Evolutionary conservation across 2,888 invertebrate species (phyloP), one percentile per base, ranked within the genome.

Genomic region (Bugula neritina): DNA sequence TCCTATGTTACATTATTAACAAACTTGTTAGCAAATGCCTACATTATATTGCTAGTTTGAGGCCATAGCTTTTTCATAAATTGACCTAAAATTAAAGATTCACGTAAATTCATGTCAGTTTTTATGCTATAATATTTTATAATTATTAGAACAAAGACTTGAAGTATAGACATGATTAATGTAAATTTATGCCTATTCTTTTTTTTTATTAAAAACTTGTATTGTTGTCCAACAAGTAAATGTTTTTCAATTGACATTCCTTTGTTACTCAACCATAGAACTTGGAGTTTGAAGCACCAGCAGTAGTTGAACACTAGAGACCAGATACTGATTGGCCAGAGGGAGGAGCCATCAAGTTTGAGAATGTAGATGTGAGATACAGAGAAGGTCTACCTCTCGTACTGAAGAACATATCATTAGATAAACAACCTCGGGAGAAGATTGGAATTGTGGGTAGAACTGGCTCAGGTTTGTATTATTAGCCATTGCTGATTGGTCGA

Each of bases 201-300:
- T n/a, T n/a, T n/a, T n/a, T n/a, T n/a, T n/a, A n/a, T n/a, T n/a
- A n/a, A n/a, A n/a, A n/a, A n/a, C 43, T 43, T 17, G 43, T 43
- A 43, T 43, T 43, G 17, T 10, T 43, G 43, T 10, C 10, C 43
- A 43, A 43, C 10, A 43, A 43, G 5, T 43, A 43, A 10, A 43
- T 17, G 43, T 43, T 43, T 43, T 10, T 43, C 17, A 10, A 43
- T 43, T 43, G 10, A 5, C 43, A 43, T 43, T 5, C 17, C 10
- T 43, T 43, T 43, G n/a, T 17, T 17, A 43, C 17, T 43, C 17
- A 5, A 43, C 43, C 43, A 43, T 43, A 79, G 79, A 77, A 81
- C 55, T 76, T 80, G 27, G 78, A 78, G 72, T 76, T 80, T 71
- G 84, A 84, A 75, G 80, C 81, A 25, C 77, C 81, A 13, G 72